Percentiles rank a stretch among this genome's conserved stretches.
Conservation (phyloP, 2,888 invertebrate species). For the Temnothorax rugatulus region DNA sequence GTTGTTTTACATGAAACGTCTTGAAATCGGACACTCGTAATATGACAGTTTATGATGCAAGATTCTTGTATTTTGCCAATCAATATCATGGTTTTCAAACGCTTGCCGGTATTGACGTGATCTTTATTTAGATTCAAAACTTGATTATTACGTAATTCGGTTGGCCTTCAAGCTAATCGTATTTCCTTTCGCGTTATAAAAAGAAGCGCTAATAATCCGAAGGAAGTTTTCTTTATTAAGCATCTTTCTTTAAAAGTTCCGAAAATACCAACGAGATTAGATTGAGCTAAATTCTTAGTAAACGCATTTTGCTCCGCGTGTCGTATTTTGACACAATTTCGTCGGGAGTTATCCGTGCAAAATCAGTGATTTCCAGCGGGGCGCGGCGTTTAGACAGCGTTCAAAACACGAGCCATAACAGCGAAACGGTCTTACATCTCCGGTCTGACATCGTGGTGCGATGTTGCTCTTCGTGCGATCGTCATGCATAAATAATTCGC, state of each 20-base stretch:
- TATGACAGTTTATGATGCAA: background rate
- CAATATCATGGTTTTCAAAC: background rate
- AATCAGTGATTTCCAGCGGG: background rate
- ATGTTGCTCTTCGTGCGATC: background rate
- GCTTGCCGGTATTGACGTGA: background rate
- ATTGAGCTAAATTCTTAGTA: background rate
- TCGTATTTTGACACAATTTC: background rate
- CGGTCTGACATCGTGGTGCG: background rate
- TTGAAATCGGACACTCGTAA: background rate
- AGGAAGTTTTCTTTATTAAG: background rate
- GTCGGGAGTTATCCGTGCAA: background rate
- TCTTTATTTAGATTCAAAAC: background rate
- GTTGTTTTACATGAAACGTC: background rate
- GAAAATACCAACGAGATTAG: background rate
- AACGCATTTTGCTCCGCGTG: background rate
- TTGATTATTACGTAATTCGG: background rate
- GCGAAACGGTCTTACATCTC: background rate
- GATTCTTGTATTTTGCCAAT: background rate
- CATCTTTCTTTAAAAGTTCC: background rate
- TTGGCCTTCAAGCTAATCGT: background rate
- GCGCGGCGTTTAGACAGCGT: background rate
- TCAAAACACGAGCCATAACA: conserved; percentile 1
- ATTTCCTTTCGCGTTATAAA: background rate
- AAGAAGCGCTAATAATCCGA: background rate
- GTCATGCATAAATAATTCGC: conserved; percentile 21